These are phyloP conservation scores for Parnassius apollo DNA, from an alignment of 2,888 invertebrate genomes.

Conservation along the genomic window DNA sequence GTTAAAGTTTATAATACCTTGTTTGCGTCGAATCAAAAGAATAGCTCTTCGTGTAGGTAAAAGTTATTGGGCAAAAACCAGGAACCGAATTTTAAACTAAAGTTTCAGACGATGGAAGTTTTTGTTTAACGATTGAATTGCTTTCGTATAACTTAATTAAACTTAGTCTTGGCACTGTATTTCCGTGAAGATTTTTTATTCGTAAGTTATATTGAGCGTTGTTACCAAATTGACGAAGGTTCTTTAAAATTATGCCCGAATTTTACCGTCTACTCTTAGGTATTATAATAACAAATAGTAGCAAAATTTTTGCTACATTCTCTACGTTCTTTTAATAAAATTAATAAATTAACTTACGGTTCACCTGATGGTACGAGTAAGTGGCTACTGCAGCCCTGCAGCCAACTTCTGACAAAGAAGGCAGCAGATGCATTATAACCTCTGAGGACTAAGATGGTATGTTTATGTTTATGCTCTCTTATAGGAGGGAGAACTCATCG, in stretches of 20 bases:
- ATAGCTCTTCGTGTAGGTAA: constrained; percentile 14
- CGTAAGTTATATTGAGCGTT: constrained; percentile 4
- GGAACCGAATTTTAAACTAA: constrained; percentile 15
- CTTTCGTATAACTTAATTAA: constrained; percentile 3
- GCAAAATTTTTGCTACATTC: too few species aligned
- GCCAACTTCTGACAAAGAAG: too few species aligned
- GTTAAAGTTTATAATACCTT: constrained; percentile 10
- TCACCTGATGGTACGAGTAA: too few species aligned
- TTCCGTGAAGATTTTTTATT: not conserved
- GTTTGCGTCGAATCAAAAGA: constrained; percentile 3
- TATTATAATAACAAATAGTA: too few species aligned
- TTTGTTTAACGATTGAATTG: constrained; percentile 13
- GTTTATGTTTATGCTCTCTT: too few species aligned
- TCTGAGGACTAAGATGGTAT: too few species aligned
- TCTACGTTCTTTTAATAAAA: too few species aligned
- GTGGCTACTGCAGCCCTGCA: too few species aligned
- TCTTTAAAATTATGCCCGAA: not conserved
- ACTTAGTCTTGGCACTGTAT: not conserved
- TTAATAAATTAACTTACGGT: too few species aligned
- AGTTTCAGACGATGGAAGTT: constrained; percentile 9
- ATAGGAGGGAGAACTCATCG: too few species aligned
- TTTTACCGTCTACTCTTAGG: not conserved
- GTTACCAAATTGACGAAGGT: not conserved
- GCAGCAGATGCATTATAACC: too few species aligned
- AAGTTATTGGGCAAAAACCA: constrained; percentile 13